Percentiles rank a stretch among this genome's conserved stretches.
phyloP scores from a whole-genome alignment of 1,140 invertebrate species.

The Cecropterus lyciades region DNA sequence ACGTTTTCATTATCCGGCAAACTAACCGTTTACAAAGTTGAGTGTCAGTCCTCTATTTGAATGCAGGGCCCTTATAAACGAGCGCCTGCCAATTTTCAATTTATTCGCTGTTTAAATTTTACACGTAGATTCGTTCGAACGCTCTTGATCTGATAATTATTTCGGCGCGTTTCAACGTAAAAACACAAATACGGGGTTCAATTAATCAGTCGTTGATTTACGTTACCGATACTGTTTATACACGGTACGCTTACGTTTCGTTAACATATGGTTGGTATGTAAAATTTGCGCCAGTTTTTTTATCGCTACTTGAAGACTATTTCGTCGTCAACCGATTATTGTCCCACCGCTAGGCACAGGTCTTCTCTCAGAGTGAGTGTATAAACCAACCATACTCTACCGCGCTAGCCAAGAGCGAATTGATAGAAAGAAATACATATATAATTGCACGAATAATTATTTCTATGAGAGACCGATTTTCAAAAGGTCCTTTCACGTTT shows the following conservation, averaged over 20 bases:
- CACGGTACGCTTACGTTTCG: constrained; percentile 7
- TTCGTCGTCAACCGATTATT: no score
- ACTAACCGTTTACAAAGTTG: constrained; percentile 1
- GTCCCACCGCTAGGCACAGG: no score
- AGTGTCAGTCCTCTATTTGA: constrained; percentile 9
- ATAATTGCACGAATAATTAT: no score
- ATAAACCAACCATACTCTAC: no score
- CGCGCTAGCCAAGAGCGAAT: no score
- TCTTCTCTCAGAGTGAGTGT: no score
- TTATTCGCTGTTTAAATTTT: constrained; percentile 6
- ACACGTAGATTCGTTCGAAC: constrained; percentile 23
- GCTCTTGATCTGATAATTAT: constrained; percentile 32
- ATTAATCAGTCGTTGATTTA: constrained; percentile 32
- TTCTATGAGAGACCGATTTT: no score
- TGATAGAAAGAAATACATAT: no score
- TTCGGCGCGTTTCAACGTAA: constrained; percentile 25
- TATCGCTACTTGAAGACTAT: neutral
- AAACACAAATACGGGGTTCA: constrained; percentile 29
- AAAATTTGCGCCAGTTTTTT: neutral
- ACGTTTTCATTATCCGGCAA: no score
- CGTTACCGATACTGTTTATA: constrained; percentile 33
- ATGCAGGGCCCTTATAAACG: neutral
- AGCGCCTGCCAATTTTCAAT: no score
- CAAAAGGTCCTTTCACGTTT: no score
- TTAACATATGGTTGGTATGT: neutral